Conservation (phyloP, 30 jellyfish, hydroid and myxozoan species). For the Nemopilema nomurai region DNA sequence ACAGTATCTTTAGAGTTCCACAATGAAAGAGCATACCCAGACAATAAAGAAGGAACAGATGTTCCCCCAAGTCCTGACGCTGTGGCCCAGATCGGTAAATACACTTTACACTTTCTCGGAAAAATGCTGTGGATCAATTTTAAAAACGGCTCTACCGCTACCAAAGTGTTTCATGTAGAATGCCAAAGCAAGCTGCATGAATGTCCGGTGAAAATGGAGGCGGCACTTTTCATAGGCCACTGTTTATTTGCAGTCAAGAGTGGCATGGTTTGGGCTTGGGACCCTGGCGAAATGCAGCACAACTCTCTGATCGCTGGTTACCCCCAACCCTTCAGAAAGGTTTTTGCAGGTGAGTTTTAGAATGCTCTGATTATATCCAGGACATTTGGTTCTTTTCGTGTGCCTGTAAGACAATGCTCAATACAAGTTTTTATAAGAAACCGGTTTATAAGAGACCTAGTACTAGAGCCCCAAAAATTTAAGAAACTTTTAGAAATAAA, state of each 20-base stretch:
- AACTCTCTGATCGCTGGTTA: neutral
- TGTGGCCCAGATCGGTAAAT: neutral
- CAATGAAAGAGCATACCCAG: neutral
- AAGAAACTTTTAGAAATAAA: no score
- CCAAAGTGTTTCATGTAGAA: neutral
- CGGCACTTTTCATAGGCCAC: neutral
- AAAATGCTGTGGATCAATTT: neutral
- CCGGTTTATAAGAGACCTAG: no score
- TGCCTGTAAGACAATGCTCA: neutral
- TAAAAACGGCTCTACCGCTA: no score
- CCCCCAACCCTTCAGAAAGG: slow-evolving; percentile 1
- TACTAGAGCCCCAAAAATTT: no score
- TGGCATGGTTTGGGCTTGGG: slow-evolving; percentile 1
- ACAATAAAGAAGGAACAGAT: neutral
- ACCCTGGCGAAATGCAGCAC: neutral
- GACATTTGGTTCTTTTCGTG: neutral
- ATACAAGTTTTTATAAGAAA: neutral
- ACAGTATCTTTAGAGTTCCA: neutral
- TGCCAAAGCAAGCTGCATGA: neutral
- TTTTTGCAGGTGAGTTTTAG: slow-evolving; percentile 6
- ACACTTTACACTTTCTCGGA: neutral
- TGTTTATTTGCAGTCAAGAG: neutral
- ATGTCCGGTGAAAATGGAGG: neutral
- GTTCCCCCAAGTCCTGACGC: neutral
- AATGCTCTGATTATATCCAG: neutral